Base-by-base conservation (phyloP, 2,113 vertebrate species). In the Numida meleagris region DNA sequence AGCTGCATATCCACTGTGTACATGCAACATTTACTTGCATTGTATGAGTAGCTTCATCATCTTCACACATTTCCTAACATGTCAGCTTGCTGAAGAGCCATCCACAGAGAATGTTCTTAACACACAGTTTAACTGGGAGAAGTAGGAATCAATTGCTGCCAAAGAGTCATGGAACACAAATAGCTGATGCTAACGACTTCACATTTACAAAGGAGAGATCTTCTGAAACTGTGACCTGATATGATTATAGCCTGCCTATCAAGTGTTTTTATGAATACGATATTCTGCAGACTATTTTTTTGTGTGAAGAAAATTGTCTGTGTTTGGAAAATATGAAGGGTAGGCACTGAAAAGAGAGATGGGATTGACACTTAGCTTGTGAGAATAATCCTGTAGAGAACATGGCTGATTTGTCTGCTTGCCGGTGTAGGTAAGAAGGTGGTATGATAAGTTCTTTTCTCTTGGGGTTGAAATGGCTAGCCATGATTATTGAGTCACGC, bases 361-460 rank as follows among this genome's bases (percentile, higher is more conserved):
- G 5, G 8, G 4, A n/a, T 70, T 58, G 11, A 53, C 62, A 6
- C 21, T 55, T 33, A 53, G 9, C 16, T 66, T 62, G 5, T 58
- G 13, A 66, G 24, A 53, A 31, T 14, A 34, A n/a, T 31, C 21
- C 27, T 33, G 6, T 3, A 1, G 3, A 71, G 50, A 70, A 24
- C 62, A 15, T 53, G 65, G 2, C 24, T 40, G 15, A 10, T 9
- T 38, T 53, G 2, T 15, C 20, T 36, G 24, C 38, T 70, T 0
- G 0, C 57, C 40, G 48, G 13, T 25, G 31, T 51, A 80, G 20
- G 33, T 57, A 45, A 53, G 10, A 80, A 70, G 12, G 13, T 59
- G 17, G 1, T 62, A 50, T 19, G 27, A 38, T 4, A 6, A 3
- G 4, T 6, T 6, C 8, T 74, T 66, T 42, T 55, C 1, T 9